phyloP scores from a whole-genome alignment of 2,888 invertebrate species.

The Microplitis deprimator region DNA sequence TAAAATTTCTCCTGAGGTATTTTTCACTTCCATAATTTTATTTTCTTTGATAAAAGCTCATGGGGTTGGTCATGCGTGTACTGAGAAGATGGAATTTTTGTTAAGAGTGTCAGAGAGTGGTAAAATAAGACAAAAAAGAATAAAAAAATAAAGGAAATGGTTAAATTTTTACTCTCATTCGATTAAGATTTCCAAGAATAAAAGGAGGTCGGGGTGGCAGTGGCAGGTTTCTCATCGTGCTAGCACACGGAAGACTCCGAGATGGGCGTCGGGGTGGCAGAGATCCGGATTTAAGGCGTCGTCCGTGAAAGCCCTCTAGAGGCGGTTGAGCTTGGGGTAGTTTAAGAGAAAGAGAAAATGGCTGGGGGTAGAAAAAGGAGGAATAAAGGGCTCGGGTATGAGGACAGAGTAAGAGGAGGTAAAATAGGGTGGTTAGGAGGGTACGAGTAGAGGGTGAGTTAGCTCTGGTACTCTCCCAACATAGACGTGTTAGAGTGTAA shows the following conservation, averaged over 20 bases:
- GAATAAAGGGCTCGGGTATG: slow-evolving; percentile 45
- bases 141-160: background rate
- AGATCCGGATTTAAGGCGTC: slow-evolving; percentile 71
- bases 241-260: slow-evolving; percentile 23
- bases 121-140: background rate
- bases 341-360: slow-evolving; percentile 71
- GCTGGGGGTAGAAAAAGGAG: slow-evolving; percentile 51
- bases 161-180: slow-evolving; percentile 37
- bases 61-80: slow-evolving; percentile 8
- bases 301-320: slow-evolving; percentile 70
- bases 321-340: slow-evolving; percentile 60
- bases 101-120: slow-evolving; percentile 2
- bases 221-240: slow-evolving; percentile 13
- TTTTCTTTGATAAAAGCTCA: background rate
- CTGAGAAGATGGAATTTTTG: background rate
- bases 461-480: slow-evolving; percentile 44
- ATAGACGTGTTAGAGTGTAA: slow-evolving; percentile 70
- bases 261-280: slow-evolving; percentile 53
- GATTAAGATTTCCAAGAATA: slow-evolving; percentile 40
- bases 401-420: slow-evolving; percentile 19
- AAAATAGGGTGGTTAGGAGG: slow-evolving; percentile 35
- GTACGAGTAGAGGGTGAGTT: slow-evolving; percentile 39
- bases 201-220: slow-evolving; percentile 15
- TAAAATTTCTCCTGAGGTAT: background rate
- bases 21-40: background rate